These are phyloP conservation scores for Ypsolopha sequella DNA, from an alignment of 2,888 invertebrate genomes.

Conservation along the genomic window DNA sequence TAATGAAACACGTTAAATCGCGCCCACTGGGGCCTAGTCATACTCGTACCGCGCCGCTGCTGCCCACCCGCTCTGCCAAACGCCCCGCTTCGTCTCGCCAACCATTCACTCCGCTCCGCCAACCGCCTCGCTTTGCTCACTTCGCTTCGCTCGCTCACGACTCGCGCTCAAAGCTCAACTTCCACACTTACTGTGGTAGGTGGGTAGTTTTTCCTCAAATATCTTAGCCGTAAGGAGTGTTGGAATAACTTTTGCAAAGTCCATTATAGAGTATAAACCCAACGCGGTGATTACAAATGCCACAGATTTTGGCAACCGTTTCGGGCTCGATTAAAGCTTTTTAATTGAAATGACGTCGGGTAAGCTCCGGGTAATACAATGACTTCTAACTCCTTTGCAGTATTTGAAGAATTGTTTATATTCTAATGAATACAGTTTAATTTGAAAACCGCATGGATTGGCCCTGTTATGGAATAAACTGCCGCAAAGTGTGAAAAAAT, in stretches of 20 bases:
- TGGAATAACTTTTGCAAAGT: conserved; percentile 65
- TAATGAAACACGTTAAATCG: conserved; percentile 70
- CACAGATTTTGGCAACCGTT: conserved; percentile 57
- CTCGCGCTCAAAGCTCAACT: conserved; percentile 37
- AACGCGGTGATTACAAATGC: conserved; percentile 61
- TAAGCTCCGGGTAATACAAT: conserved; percentile 20
- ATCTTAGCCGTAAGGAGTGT: conserved; percentile 67
- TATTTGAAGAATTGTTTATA: no score
- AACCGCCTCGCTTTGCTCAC: conserved; percentile 15
- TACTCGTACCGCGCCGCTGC: conserved; percentile 22
- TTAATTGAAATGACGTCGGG: conserved; percentile 52
- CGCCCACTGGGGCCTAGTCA: conserved; percentile 45
- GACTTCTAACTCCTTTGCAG: background rate
- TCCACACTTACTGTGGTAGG: conserved; percentile 58
- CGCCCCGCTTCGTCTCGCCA: conserved; percentile 17
- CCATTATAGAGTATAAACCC: conserved; percentile 67
- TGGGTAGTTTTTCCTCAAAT: conserved; percentile 67
- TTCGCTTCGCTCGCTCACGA: conserved; percentile 27
- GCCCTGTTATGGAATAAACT: no score
- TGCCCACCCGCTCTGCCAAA: conserved; percentile 11
- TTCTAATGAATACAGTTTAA: no score
- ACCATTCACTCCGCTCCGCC: conserved; percentile 18
- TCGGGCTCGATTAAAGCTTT: conserved; percentile 51
- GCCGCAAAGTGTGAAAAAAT: no score
- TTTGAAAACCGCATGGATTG: no score